Conservation (phyloP, 2,113 vertebrate species). For the Rhipidura dahli region DNA sequence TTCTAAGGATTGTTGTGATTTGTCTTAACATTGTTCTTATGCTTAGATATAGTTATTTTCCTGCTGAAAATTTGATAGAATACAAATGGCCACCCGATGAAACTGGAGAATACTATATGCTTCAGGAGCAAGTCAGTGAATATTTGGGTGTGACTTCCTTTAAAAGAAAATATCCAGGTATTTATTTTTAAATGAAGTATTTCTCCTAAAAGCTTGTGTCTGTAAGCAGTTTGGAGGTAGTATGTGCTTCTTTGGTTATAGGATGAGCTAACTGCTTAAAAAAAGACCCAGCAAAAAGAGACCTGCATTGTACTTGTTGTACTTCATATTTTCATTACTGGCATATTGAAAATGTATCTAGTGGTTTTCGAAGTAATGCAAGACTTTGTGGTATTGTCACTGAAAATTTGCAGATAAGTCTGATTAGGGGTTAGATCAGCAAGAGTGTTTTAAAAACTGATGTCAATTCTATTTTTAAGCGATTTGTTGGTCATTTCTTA, state of each 20-base stretch:
- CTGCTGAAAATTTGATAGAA: constrained; percentile 95
- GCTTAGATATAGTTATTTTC: constrained; percentile 90
- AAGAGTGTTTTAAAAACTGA: not conserved
- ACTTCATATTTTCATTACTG: not conserved
- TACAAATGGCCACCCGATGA: constrained; percentile 98
- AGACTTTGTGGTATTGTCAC: not conserved
- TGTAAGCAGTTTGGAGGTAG: not conserved
- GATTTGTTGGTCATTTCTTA: not conserved
- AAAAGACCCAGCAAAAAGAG: not conserved
- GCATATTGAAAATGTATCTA: not conserved
- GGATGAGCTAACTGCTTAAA: not conserved
- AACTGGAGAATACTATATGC: constrained; percentile 96
- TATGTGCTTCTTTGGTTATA: not conserved
- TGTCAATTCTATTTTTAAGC: not conserved
- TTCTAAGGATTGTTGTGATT: not conserved
- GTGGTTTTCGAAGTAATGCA: not conserved
- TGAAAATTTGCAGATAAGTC: not conserved
- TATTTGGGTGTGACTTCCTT: constrained; percentile 98
- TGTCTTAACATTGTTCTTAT: not conserved
- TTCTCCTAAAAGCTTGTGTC: not conserved
- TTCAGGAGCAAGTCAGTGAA: constrained; percentile 98
- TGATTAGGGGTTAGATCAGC: not conserved
- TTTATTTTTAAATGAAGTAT: not conserved
- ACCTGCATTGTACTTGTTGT: not conserved
- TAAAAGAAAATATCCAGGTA: constrained; percentile 98